Evolutionary conservation across 2,797 vertebrate species (phyloP), one percentile per base, ranked within the genome.

Genomic region (Botia kubotai): DNA sequence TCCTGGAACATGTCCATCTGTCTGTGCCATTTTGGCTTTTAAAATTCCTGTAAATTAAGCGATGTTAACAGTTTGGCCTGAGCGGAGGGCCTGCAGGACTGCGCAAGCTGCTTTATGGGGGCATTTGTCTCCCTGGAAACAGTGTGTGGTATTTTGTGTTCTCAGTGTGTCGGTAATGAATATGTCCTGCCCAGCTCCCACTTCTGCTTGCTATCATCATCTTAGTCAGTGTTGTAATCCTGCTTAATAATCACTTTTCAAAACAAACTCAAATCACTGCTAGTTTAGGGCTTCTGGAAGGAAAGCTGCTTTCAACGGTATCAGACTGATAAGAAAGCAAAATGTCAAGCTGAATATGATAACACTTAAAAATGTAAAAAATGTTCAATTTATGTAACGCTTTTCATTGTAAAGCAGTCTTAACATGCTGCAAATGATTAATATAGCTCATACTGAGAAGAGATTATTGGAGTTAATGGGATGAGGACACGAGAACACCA

Each of bases 1-100:
- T 84, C 93, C 94, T 95, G 93, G 92, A 94, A 93, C 90, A 93
- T 93, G 91, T 93, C 92, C 90, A 87, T 93, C 91, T 91, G 90
- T 93, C 93, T 86, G 87, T 91, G 89, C 88, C 90, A 90, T 93
- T 94, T 92, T 91, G 86, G 89, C 91, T 93, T 93, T 93, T 92
- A 91, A 92, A 93, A 93, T 93, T 93, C 91, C 89, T 90, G 87
- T 91, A 91, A 92, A 93, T 92, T 90, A 93, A 92, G 88, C 89
- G 83, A 92, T 90, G 91, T 88, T 88, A 91, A 92, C 89, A 90
- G 90, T 70, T 80, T 58, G 67, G 84, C 80, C 88, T 80, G 17
- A 86, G 83, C 73, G 11, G 5, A 36, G 26, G 48, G 57, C 7
- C 50, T 55, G 63, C 79, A 77, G 86, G 90, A 79, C 33, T 29